Percentiles rank a stretch among this genome's conserved stretches.
phyloP scores from a whole-genome alignment of 2,113 vertebrate species.

The Heliornis fulica region DNA sequence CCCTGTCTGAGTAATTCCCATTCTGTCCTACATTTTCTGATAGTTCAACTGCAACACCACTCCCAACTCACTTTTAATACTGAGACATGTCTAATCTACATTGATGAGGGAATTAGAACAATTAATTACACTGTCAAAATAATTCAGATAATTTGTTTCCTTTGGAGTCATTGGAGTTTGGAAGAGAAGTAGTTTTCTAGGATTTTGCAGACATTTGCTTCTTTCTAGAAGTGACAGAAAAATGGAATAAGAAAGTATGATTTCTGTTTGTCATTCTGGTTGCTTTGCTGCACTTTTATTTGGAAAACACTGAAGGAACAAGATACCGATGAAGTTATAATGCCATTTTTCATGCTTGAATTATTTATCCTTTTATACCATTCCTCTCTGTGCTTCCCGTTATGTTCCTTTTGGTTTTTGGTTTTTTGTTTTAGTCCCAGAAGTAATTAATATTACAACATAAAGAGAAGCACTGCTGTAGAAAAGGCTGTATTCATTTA shows the following conservation, averaged over 20 bases:
- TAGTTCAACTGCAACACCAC: neutral
- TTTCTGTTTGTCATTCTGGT: neutral
- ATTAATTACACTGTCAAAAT: neutral
- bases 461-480: neutral
- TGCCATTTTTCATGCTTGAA: neutral
- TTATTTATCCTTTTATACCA: neutral
- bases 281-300: neutral
- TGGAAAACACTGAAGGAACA: neutral
- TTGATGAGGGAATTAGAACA: neutral
- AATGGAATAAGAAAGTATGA: neutral
- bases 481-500: neutral
- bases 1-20: neutral
- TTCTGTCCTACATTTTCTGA: neutral
- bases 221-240: neutral
- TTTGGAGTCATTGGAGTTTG: neutral
- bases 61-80: neutral
- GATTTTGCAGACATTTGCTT: conserved; percentile 34
- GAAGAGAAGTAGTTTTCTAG: neutral
- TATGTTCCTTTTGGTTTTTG: neutral
- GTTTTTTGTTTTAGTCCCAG: neutral
- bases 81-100: neutral
- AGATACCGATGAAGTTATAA: neutral
- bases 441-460: neutral
- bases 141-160: neutral
- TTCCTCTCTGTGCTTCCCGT: neutral